Base-by-base conservation (phyloP, 2,888 invertebrate species). In the Mamestra brassicae region DNA sequence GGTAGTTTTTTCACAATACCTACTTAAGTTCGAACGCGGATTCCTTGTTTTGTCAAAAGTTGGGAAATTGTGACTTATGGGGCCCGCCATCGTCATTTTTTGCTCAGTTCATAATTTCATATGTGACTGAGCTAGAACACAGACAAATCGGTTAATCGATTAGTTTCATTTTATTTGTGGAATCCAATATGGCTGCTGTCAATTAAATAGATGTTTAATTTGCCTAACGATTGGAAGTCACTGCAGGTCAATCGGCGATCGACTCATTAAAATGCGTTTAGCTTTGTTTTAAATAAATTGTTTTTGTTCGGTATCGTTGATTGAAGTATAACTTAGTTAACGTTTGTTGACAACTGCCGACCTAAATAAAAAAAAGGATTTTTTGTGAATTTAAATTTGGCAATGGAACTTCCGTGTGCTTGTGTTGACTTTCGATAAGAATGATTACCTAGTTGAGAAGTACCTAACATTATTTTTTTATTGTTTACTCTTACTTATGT, bases 181-280 rank as follows among this genome's bases (percentile, higher is more conserved):
- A 71, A 74, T 83, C 54, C 70, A 81, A 66, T 4, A 83, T 71
- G 71, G 83, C 67, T 7, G 65, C 26, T 70, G n/a, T 17, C 69
- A 83, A 78, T 71, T 83, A 65, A 78, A 60, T 57, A 71, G 68
- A 66, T 55, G 74, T 83, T 71, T 74, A 79, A 67, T 79, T 83
- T 83, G 80, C 81, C 57, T 69, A 71, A 63, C 69, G 71, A 79
- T 66, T 81, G 50, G 66, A 66, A 57, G 84, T 83, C 81, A 81
- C 38, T 63, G 63, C 74, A 74, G 85, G 84, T 84, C 84, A 85
- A 74, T 73, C 67, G 42, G 61, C 72, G 45, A 54, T 58, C 45
- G 42, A 52, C 62, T 80, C 71, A 75, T 85, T 85, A 74, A 75
- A 85, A 79, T 83, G 61, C 71, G 62, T 66, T 81, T 79, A 74